Evolutionary conservation across 2,797 vertebrate species (phyloP), one percentile per base, ranked within the genome.

Genomic region (Onychomys arenicola): DNA sequence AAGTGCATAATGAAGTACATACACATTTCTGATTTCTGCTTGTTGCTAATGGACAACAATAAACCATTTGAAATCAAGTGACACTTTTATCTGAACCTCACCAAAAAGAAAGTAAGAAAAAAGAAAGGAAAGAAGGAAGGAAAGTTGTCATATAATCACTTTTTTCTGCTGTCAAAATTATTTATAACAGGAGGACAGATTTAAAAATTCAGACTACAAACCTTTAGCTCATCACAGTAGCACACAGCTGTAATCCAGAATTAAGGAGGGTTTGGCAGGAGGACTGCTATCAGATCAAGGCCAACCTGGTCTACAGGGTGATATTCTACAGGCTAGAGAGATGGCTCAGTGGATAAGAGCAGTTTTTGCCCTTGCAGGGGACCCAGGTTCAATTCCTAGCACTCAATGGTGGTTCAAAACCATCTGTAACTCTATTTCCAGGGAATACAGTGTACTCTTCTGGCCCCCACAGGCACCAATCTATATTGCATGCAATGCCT

Each of bases 41-140:
- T 77, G 49, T 46, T 55, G 57, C 81, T 96, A 86, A 89, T 80
- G 89, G 89, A 55, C 76, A 95, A 96, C 11, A 90, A 65, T 49
- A 90, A 49, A 95, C 61, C 59, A 89, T 80, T 93, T 89, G n/a
- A 32, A 75, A 59, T 94, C 82, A 69, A 89, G 4, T 69, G 37
- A 80, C 37, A 19, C 32, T 87, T 94, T 95, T 63, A 86, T 89
- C 77, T 80, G 77, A 92, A 86, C 27, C 67, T 87, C 73, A 78
- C 32, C 46, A 52, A 77, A 21, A 90, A 17, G 23, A 52, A 73
- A 95, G 11, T 11, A 89, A 90, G 11, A 14, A 17, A 40, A 23
- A 71, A 11, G 2, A 4, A 71, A 2, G 3, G 13, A 73, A 19
- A 6, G 6, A 32, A 13, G 1, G 46, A 32, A 8, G 40, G n/a